Evolutionary conservation across 2,797 vertebrate species (phyloP).

Genomic region (Lepidocolaptes lacrymiger): DNA sequence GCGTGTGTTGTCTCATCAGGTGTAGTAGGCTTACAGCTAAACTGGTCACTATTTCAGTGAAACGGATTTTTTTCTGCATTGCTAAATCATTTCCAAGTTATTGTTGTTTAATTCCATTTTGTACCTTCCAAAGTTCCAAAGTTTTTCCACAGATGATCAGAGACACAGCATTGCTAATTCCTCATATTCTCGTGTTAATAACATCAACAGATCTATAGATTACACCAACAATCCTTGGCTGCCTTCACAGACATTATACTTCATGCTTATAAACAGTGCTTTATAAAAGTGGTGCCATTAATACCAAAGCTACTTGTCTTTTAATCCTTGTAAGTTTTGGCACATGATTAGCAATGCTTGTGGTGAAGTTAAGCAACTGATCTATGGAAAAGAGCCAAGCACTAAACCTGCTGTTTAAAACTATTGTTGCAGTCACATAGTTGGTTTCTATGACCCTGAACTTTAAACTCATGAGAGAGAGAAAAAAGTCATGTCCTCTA

Average conservation of each 20-base stretch:
- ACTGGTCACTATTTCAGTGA: neutral
- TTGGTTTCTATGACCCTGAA: neutral
- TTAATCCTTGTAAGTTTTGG: neutral
- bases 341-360: neutral
- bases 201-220: neutral
- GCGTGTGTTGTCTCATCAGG: neutral
- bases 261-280: neutral
- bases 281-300: neutral
- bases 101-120: neutral
- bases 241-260: neutral
- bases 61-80: neutral
- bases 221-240: neutral
- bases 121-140: neutral
- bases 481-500: neutral
- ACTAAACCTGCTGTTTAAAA: neutral
- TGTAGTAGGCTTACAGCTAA: neutral
- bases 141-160: neutral
- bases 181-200: neutral
- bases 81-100: neutral
- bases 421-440: neutral
- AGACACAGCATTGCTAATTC: neutral
- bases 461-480: neutral
- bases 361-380: neutral
- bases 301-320: neutral
- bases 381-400: neutral